These are phyloP conservation scores for Pachypsylla venusta DNA, from an alignment of 1,140 invertebrate genomes.

Conservation along the genomic window DNA sequence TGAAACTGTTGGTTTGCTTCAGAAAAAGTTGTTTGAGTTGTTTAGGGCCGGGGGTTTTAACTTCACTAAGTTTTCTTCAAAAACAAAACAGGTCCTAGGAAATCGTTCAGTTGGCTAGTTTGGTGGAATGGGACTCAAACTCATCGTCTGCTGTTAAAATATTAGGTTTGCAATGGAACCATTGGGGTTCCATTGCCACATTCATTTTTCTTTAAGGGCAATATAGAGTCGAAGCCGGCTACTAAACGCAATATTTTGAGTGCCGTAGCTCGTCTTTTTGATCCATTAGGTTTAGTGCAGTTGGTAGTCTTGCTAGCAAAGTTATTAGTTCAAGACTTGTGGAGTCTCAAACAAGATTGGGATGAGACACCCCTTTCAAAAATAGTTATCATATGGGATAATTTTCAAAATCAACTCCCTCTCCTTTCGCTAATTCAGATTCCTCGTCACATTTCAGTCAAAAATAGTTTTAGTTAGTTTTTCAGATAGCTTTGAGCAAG, in stretches of 20 bases:
- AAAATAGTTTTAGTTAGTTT: constrained; percentile 25
- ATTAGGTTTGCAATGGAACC: neutral
- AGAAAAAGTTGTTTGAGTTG: neutral
- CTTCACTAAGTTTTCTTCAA: constrained; percentile 1
- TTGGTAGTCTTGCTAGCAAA: neutral
- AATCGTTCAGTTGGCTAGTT: neutral
- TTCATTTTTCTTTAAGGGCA: neutral
- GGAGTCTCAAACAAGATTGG: too few species aligned
- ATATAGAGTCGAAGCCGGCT: neutral
- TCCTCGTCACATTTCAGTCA: too few species aligned
- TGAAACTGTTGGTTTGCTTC: neutral
- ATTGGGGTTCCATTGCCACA: neutral
- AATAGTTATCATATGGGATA: constrained; percentile 20
- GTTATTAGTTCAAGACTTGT: neutral
- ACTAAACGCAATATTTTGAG: neutral
- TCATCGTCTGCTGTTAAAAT: too few species aligned
- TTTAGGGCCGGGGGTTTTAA: neutral
- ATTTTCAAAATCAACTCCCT: neutral
- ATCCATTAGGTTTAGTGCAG: too few species aligned
- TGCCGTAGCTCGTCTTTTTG: too few species aligned
- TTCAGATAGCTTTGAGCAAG: constrained; percentile 23
- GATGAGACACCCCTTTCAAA: constrained; percentile 20
- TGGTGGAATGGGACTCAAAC: neutral
- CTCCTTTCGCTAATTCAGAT: neutral
- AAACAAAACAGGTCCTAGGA: neutral